These are phyloP conservation scores for Lathronympha strigana DNA, from an alignment of 2,888 invertebrate genomes.

Conservation along the genomic window DNA sequence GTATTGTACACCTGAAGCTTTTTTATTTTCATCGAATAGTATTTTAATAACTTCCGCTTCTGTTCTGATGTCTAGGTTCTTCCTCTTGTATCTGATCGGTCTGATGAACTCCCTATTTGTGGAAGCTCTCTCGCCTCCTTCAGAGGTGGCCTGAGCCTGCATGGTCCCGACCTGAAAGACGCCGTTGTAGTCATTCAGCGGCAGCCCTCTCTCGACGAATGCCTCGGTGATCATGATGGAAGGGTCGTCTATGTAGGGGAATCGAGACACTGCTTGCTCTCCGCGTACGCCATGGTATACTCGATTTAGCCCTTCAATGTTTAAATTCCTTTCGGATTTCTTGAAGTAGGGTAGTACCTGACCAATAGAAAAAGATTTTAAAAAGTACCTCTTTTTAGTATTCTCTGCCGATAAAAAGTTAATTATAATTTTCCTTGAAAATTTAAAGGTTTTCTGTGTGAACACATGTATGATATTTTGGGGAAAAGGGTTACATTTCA, in stretches of 20 bases:
- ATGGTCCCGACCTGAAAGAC: constrained; percentile 82
- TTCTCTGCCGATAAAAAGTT: no score
- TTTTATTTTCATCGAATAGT: constrained; percentile 76
- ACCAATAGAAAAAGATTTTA: constrained; percentile 26
- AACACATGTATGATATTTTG: no score
- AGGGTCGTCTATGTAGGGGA: constrained; percentile 84
- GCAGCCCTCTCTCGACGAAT: constrained; percentile 84
- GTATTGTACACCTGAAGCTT: constrained; percentile 65
- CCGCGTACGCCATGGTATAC: constrained; percentile 83
- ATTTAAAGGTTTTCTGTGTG: no score
- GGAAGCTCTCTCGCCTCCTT: constrained; percentile 84
- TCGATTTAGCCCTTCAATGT: constrained; percentile 74
- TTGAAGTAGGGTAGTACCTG: constrained; percentile 87
- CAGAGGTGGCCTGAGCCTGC: constrained; percentile 82
- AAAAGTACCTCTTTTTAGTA: no score
- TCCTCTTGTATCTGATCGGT: constrained; percentile 81
- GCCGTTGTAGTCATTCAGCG: constrained; percentile 82
- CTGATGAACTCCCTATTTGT: constrained; percentile 87
- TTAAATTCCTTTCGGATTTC: constrained; percentile 85
- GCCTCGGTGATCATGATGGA: constrained; percentile 81
- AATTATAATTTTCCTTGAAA: background rate
- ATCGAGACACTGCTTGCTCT: constrained; percentile 84
- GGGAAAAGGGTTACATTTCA: no score
- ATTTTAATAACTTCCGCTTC: constrained; percentile 81
- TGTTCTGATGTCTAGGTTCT: constrained; percentile 79